phyloP scores from a whole-genome alignment of 2,888 invertebrate species.

The Ypsolopha sequella region DNA sequence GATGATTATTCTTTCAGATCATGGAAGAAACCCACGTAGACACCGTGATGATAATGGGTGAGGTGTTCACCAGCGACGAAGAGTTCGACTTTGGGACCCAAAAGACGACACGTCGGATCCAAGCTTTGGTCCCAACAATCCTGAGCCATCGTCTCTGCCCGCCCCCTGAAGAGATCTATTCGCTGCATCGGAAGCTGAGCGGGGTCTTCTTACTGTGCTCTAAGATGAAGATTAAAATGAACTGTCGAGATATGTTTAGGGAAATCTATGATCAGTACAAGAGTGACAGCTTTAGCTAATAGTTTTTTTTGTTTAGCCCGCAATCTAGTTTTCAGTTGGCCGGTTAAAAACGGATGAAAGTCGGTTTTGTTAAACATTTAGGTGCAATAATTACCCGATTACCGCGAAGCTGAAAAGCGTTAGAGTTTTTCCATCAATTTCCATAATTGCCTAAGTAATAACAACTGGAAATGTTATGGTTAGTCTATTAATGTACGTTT shows the following conservation, averaged over 20 bases:
- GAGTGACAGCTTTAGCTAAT: slow-evolving; percentile 16
- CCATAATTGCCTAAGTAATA: too few species aligned
- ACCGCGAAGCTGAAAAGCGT: too few species aligned
- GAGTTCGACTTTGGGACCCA: slow-evolving; percentile 94
- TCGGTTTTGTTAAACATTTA: too few species aligned
- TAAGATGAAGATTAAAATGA: slow-evolving; percentile 84
- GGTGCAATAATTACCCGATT: too few species aligned
- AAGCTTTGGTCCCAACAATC: slow-evolving; percentile 92
- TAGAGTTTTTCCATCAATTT: too few species aligned
- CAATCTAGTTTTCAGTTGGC: too few species aligned
- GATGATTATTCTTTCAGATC: slow-evolving; percentile 26
- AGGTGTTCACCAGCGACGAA: slow-evolving; percentile 84
- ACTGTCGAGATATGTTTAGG: slow-evolving; percentile 87
- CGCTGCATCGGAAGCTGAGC: slow-evolving; percentile 95
- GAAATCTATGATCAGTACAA: slow-evolving; percentile 81
- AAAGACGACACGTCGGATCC: slow-evolving; percentile 81
- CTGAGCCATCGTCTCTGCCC: slow-evolving; percentile 93
- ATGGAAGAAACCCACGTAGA: slow-evolving; percentile 98
- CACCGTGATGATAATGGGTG: slow-evolving; percentile 97
- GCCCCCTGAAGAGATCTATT: slow-evolving; percentile 98
- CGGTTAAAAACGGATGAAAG: neutral
- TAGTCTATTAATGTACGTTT: too few species aligned
- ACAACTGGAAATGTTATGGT: too few species aligned
- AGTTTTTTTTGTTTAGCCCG: neutral
- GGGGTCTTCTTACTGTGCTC: slow-evolving; percentile 94